Conservation (phyloP, 2,113 vertebrate species). For the Vulpes lagopus region DNA sequence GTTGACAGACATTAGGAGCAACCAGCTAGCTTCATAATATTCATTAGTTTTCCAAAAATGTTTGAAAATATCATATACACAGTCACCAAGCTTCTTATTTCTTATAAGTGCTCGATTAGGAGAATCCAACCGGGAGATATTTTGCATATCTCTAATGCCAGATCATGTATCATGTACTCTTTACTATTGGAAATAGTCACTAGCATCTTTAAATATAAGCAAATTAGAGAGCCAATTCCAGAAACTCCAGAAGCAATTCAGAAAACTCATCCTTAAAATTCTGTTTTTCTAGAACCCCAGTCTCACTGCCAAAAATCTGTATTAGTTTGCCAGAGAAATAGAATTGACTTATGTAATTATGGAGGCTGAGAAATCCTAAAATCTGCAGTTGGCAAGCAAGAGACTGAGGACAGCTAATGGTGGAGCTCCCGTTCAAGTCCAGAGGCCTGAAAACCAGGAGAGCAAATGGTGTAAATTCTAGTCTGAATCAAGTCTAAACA, state of each 20-base stretch:
- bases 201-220: not conserved
- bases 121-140: not conserved
- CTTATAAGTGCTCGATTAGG: not conserved
- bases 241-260: not conserved
- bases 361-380: not conserved
- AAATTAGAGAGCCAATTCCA: not conserved
- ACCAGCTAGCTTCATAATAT: not conserved
- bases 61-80: not conserved
- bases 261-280: not conserved
- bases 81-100: not conserved
- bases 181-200: not conserved
- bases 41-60: not conserved
- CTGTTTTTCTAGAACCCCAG: not conserved
- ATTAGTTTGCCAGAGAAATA: not conserved
- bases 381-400: not conserved
- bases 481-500: not conserved
- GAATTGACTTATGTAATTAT: not conserved
- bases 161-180: not conserved
- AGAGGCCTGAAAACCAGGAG: not conserved
- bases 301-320: not conserved
- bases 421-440: not conserved
- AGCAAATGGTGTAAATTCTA: not conserved
- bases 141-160: not conserved
- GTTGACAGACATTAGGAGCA: not conserved
- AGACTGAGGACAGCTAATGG: not conserved